Evolutionary conservation across 1,140 invertebrate genomes (phyloP).

Genomic region (Drosophila sp.): DNA sequence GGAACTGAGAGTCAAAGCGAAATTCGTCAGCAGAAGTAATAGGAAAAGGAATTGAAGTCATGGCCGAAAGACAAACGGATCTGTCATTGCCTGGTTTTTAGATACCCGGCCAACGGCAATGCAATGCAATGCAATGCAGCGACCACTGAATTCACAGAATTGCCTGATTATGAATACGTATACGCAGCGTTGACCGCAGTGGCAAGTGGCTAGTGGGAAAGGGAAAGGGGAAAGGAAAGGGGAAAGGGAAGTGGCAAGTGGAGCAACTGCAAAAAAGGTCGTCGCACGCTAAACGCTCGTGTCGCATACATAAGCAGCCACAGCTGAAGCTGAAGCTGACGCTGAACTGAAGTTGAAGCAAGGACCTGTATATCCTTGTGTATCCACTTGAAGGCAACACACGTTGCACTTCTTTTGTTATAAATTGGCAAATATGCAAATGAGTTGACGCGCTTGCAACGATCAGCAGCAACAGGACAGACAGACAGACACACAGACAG

Average conservation of each 20-base stretch:
- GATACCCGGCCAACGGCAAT: not conserved
- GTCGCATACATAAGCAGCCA: slow-evolving; percentile 70
- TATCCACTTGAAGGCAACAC: slow-evolving; percentile 42
- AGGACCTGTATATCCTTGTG: not conserved
- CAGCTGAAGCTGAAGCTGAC: not conserved
- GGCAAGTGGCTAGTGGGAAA: slow-evolving; percentile 41
- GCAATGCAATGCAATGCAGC: not conserved
- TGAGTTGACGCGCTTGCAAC: slow-evolving; percentile 52
- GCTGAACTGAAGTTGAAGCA: not conserved
- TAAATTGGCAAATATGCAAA: slow-evolving; percentile 80
- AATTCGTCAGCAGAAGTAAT: slow-evolving; percentile 74
- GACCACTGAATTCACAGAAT: slow-evolving; percentile 8
- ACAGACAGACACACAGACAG: no score
- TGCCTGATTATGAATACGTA: slow-evolving; percentile 68
- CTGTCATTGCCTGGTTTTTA: slow-evolving; percentile 24
- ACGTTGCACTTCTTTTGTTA: slow-evolving; percentile 79
- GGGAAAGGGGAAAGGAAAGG: not conserved
- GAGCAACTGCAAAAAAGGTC: slow-evolving; percentile 41
- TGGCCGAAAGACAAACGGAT: slow-evolving; percentile 43
- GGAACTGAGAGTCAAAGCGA: slow-evolving; percentile 55
- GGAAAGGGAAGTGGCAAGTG: slow-evolving; percentile 18
- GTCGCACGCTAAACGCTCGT: slow-evolving; percentile 54
- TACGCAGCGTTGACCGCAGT: slow-evolving; percentile 57
- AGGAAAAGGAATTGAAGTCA: slow-evolving; percentile 57
- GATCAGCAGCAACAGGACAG: slow-evolving; percentile 46